A percentile compares a stretch with the other conserved stretches of the same genome.
phyloP scores from a whole-genome alignment of 2,797 vertebrate species.

The Danio jaintianensis region DNA sequence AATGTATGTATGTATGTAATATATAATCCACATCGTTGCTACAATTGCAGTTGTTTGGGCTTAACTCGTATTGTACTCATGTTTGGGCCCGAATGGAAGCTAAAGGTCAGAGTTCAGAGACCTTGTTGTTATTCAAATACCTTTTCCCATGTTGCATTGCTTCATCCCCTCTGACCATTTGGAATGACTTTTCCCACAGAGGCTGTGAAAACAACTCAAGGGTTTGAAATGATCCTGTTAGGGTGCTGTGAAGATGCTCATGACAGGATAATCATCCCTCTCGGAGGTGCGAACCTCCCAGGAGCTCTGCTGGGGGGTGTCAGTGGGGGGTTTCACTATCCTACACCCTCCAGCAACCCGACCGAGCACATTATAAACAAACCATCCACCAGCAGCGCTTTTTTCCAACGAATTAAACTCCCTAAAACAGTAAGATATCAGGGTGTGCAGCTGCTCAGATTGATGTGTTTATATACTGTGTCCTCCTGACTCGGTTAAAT shows the following conservation, averaged over 20 bases:
- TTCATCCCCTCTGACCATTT: slow-evolving; percentile 64
- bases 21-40: not conserved
- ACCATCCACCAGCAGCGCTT: slow-evolving; percentile 29
- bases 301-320: slow-evolving; percentile 60
- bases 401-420: slow-evolving; percentile 16
- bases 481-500: not conserved
- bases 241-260: slow-evolving; percentile 69
- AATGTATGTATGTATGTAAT: too few species aligned
- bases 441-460: slow-evolving; percentile 5
- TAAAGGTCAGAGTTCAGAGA: slow-evolving; percentile 60
- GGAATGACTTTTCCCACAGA: slow-evolving; percentile 59
- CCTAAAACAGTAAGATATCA: not conserved
- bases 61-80: not conserved
- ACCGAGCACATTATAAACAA: slow-evolving; percentile 60
- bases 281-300: slow-evolving; percentile 74
- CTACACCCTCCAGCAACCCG: slow-evolving; percentile 56
- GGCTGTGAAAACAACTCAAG: slow-evolving; percentile 69
- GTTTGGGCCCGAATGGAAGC: slow-evolving; percentile 28
- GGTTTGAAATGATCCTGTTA: slow-evolving; percentile 64
- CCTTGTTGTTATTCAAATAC: slow-evolving; percentile 45
- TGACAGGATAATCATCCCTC: slow-evolving; percentile 71
- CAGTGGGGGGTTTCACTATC: slow-evolving; percentile 58
- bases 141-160: slow-evolving; percentile 52
- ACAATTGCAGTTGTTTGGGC: not conserved
- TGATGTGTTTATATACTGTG: slow-evolving; percentile 21